A percentile compares a stretch with the other conserved stretches of the same genome.
Evolutionary conservation across 2,113 vertebrate genomes (phyloP).

Genomic region (Myanophis thanlyinensis): DNA sequence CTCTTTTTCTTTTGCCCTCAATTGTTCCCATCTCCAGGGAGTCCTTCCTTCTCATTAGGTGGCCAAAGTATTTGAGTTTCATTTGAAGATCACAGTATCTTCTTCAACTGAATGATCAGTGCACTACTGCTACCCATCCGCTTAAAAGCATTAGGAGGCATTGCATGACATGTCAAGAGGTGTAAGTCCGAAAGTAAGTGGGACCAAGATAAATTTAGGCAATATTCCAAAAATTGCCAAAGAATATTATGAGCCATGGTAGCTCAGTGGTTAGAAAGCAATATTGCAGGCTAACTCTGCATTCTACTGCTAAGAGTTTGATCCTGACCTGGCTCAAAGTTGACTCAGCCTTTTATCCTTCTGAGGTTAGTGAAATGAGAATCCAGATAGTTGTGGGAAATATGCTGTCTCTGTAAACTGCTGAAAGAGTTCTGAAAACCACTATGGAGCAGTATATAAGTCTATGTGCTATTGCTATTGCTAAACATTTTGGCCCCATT

Average conservation of each 20-base stretch:
- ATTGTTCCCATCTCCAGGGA: no score
- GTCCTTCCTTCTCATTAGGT: no score
- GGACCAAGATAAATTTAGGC: background rate
- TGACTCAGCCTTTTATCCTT: background rate
- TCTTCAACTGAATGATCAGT: background rate
- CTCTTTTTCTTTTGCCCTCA: no score
- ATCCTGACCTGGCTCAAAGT: background rate
- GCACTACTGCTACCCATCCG: background rate
- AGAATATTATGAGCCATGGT: background rate
- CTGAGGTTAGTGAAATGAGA: background rate
- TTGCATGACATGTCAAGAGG: background rate
- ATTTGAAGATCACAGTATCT: background rate
- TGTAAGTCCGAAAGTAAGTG: background rate
- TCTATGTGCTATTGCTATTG: background rate
- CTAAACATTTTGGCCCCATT: background rate
- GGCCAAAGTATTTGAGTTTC: no score
- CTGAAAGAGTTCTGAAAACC: background rate
- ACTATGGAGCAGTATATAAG: background rate
- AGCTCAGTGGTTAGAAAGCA: background rate
- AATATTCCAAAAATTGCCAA: background rate
- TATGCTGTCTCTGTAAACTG: background rate
- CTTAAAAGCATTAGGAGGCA: background rate
- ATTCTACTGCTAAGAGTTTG: background rate
- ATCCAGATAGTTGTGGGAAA: background rate
- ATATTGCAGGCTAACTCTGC: background rate